Evolutionary conservation across 37 sponge, comb jelly and placozoan species (phyloP).

Genomic region (Diacarnus erythraeanus): DNA sequence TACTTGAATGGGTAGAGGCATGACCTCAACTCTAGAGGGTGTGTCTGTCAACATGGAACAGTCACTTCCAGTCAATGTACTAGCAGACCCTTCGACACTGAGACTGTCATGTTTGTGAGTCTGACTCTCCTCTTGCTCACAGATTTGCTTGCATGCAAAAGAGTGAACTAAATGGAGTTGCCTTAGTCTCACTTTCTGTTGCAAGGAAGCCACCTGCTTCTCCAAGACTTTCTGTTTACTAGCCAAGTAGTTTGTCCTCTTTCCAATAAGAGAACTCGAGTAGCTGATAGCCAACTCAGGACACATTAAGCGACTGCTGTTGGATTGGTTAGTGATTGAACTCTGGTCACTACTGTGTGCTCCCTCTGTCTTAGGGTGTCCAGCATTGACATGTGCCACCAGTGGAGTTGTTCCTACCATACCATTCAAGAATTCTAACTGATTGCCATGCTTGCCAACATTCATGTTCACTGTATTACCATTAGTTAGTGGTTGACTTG

Average conservation of each 20-base stretch:
- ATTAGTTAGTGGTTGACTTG: background rate
- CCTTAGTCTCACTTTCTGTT: constrained; percentile 7
- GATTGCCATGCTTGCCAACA: too few species aligned
- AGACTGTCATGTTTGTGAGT: background rate
- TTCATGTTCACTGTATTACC: too few species aligned
- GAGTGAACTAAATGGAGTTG: constrained; percentile 9
- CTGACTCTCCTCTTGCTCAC: background rate
- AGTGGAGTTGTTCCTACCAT: background rate
- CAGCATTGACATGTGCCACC: background rate
- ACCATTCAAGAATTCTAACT: too few species aligned
- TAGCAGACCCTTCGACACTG: background rate
- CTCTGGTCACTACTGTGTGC: constrained; percentile 12
- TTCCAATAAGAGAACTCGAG: background rate
- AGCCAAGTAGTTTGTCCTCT: background rate
- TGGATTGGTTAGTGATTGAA: constrained; percentile 3
- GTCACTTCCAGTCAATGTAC: too few species aligned
- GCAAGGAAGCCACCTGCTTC: background rate
- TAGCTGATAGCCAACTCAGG: constrained; percentile 22
- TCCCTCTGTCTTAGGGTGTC: constrained; percentile 16
- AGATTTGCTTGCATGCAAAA: constrained; percentile 6
- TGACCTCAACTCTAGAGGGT: background rate
- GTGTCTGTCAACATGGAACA: background rate
- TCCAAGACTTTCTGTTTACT: constrained; percentile 13
- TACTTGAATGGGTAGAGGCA: constrained; percentile 16
- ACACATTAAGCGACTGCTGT: constrained; percentile 21